Evolutionary conservation across 1,140 invertebrate genomes (phyloP).

Genomic region (Nebria ingens): DNA sequence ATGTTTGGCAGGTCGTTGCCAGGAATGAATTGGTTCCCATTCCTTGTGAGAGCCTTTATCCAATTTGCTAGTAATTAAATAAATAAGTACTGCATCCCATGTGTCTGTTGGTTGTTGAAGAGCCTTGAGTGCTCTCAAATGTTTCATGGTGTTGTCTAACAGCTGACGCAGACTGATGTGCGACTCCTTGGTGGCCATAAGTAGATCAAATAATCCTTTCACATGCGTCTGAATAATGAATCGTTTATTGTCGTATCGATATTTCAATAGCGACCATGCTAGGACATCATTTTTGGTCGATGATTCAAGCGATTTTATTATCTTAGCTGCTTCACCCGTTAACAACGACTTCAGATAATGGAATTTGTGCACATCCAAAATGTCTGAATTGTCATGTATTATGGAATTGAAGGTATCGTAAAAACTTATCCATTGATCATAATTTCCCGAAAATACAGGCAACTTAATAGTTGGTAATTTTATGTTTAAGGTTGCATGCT

Average conservation of each 20-base stretch:
- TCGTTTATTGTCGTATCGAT: slow-evolving; percentile 27
- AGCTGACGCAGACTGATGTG: not conserved
- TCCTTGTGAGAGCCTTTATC: too few relatives aligned
- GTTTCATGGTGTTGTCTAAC: not conserved
- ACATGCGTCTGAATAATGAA: slow-evolving; percentile 26
- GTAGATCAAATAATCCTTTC: slow-evolving; percentile 22
- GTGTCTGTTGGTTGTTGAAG: not conserved
- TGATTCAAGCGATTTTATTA: slow-evolving; percentile 23
- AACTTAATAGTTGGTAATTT: slow-evolving; percentile 21
- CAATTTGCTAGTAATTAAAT: too few relatives aligned
- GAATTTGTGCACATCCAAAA: slow-evolving; percentile 22
- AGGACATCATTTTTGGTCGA: slow-evolving; percentile 26
- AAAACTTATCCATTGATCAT: slow-evolving; percentile 24
- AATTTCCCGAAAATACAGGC: slow-evolving; percentile 20
- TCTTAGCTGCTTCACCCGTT: slow-evolving; percentile 20
- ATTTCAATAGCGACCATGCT: slow-evolving; percentile 26
- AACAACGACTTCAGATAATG: slow-evolving; percentile 24
- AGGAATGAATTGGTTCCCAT: too few relatives aligned
- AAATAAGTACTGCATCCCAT: not conserved
- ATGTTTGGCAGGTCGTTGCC: too few relatives aligned
- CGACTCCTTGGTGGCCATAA: slow-evolving; percentile 11
- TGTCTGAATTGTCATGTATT: slow-evolving; percentile 18
- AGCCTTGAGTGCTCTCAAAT: not conserved
- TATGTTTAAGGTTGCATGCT: too few relatives aligned
- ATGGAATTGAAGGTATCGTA: slow-evolving; percentile 21